Evolutionary conservation across 2,888 invertebrate genomes (phyloP), one percentile per base, ranked within the genome.

Genomic region (Nomada goodeniana): DNA sequence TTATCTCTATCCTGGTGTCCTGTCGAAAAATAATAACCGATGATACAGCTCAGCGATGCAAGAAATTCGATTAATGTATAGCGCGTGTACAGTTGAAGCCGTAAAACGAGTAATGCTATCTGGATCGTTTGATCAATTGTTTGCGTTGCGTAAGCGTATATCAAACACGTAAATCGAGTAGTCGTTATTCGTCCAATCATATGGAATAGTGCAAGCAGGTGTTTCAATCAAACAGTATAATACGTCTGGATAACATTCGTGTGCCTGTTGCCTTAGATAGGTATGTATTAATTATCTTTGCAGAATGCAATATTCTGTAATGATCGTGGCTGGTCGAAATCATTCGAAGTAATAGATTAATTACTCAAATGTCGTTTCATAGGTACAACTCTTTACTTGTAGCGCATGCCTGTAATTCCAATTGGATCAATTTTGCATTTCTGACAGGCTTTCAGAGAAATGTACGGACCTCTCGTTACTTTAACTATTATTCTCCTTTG

Each of bases 151-250:
- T 23, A 42, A 60, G 42, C 52, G 1, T 15, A 60, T 57, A 42
- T 5, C 36, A 70, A 64, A 47, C 42, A 55, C 20, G 63, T 71
- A 63, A 67, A 67, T 73, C 60, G 57, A 69, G 53, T 67, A 76
- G 52, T 60, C 52, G 63, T 69, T 70, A 13, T 61, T 80, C 65
- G 50, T 57, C 60, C 60, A 81, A 55, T 67, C 81, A 81, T 83
- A 83, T 81, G 71, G 76, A 65, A 67, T 70, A 61, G 59, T 50
- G 57, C 65, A 59, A 52, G 53, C 57, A 70, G 42, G 18, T 63
- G 61, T 76, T 69, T 73, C 67, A 63, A 70, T 61, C 73, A 23
- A 76, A 67, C 53, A 74, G 60, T 70, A 67, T 57, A 74, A 73
- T 18, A 73, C 60, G 18, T 59, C 65, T 67, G 57, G 73, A 52